Base-by-base conservation (phyloP, 64 coral and sea anemone genomes). In the Actinia equina region DNA sequence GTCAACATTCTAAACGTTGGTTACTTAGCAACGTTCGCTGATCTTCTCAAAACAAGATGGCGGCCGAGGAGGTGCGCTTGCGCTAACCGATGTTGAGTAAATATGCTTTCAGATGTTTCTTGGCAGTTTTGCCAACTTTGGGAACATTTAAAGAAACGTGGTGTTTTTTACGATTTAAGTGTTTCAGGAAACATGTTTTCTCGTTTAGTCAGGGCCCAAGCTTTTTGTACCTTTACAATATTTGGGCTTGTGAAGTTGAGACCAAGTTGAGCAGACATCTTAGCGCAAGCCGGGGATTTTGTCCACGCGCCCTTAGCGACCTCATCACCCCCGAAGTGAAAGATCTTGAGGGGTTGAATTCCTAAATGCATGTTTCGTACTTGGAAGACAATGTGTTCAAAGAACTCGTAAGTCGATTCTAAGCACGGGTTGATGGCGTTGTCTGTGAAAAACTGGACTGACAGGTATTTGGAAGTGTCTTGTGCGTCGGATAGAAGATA, bases 271-370 rank as follows among this genome's bases (percentile, higher is more conserved):
- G 86, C 83, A 22, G 94, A 91, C 25, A 96, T 62, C 5, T 57
- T 82, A 76, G 87, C 82, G 57, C 94, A 96, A 18, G 91, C 89
- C 5, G 94, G 94, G 3, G 94, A 96, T 81, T 96, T 93, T 27
- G 94, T 96, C 94, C 94, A 96, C 83, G 94, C 94, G 65, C 94
- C 94, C 8, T 93, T 60, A 19, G 94, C 94, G 26, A 96, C 94
- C 54, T 96, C 94, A 59, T 96, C 94, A 22, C 94, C 94, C 3
- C 94, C 94, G 17, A 96, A 96, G 44, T 96, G 94, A 64, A 93
- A 96, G 74, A 88, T 54, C 26, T 93, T 94, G 17, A 98, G 81
- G n/a, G 92, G 95, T 37, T 91, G 92, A 41, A 94, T 86, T 2
- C 87, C 92, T 26, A 91, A 74, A 71, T 98, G 92, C 83, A 98